Conservation (phyloP, 35 echinoderm and acorn worm genomes). For the Stichopus chloronotus region DNA sequence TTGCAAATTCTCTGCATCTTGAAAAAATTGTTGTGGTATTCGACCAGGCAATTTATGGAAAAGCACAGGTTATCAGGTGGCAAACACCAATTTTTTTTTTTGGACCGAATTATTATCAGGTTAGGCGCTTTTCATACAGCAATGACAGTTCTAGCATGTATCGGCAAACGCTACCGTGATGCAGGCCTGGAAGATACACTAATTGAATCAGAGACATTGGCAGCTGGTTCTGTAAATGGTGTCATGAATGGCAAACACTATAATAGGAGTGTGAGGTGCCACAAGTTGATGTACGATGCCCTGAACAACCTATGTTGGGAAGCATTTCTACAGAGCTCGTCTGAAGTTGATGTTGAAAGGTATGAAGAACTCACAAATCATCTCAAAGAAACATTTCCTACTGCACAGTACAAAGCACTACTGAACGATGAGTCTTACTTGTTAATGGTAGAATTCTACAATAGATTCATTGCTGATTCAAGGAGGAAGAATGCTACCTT, state of each 20-base stretch:
- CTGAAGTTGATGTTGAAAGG: background rate
- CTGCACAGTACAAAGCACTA: constrained; percentile 19
- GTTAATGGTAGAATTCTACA: constrained; percentile 29
- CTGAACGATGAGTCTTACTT: background rate
- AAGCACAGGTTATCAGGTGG: constrained; percentile 82
- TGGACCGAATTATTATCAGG: constrained; percentile 71
- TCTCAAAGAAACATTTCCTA: background rate
- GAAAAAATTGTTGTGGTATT: constrained; percentile 64
- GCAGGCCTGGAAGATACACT: constrained; percentile 67
- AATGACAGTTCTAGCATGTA: constrained; percentile 73
- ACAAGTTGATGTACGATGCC: constrained; percentile 54
- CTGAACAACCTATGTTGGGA: constrained; percentile 34
- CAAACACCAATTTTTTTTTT: constrained; percentile 60
- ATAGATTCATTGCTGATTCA: constrained; percentile 36
- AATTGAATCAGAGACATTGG: constrained; percentile 46
- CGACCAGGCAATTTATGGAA: constrained; percentile 75
- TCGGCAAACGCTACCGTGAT: constrained; percentile 60
- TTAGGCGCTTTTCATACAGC: constrained; percentile 89
- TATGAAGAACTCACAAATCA: constrained; percentile 5
- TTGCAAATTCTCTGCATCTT: constrained; percentile 59
- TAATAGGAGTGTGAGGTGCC: constrained; percentile 4
- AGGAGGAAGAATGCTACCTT: constrained; percentile 40
- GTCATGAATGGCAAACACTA: constrained; percentile 61
- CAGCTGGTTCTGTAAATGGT: constrained; percentile 53
- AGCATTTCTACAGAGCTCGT: constrained; percentile 5